These are phyloP conservation scores for Drosophila orosa DNA, from an alignment of 1,140 invertebrate species.

Conservation along the genomic window DNA sequence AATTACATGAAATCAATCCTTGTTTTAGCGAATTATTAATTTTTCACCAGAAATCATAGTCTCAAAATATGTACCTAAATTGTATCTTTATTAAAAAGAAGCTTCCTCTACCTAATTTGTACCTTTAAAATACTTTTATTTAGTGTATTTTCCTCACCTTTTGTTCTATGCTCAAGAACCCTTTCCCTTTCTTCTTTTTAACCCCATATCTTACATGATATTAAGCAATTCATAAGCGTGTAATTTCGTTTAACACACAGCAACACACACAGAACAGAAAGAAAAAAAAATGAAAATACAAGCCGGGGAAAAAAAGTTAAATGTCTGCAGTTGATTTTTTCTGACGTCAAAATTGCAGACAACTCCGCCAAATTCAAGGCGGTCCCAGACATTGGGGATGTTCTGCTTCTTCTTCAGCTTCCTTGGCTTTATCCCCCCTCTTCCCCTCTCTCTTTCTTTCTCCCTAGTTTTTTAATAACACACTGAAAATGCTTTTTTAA, in stretches of 20 bases:
- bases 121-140: too few relatives aligned
- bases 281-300: slow-evolving; percentile 12
- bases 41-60: not conserved
- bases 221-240: slow-evolving; percentile 76
- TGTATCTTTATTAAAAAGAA: too few relatives aligned
- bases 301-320: slow-evolving; percentile 32
- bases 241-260: slow-evolving; percentile 70
- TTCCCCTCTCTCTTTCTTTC: too few relatives aligned
- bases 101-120: not conserved
- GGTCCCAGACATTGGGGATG: slow-evolving; percentile 42
- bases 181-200: slow-evolving; percentile 2
- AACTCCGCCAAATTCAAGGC: slow-evolving; percentile 62
- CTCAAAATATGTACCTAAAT: not conserved
- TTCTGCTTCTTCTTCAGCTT: slow-evolving; percentile 30
- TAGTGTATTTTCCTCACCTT: not conserved
- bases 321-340: slow-evolving; percentile 76
- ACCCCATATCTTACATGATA: slow-evolving; percentile 56
- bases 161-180: not conserved
- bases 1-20: too few relatives aligned
- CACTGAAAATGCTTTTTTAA: slow-evolving; percentile 76
- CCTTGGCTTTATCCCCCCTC: slow-evolving; percentile 10
- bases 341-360: slow-evolving; percentile 78
- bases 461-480: slow-evolving; percentile 63
- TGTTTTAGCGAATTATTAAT: not conserved
- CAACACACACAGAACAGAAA: slow-evolving; percentile 4